Base-by-base conservation (phyloP, 2,888 invertebrate species). In the Morinoia aosen region DNA sequence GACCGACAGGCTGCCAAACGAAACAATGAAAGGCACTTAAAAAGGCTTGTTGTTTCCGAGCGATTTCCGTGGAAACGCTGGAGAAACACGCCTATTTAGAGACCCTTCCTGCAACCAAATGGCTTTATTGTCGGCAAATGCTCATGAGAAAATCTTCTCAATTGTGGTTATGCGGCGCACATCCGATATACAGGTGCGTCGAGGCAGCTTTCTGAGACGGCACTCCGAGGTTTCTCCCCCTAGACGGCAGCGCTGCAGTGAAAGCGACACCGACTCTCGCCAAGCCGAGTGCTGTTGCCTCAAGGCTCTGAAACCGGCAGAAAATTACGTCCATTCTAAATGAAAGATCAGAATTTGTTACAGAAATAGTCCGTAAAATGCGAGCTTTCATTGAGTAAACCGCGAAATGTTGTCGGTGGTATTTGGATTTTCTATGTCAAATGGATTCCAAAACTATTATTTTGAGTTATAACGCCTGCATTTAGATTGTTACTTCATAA, bases 11-110 rank as follows among this genome's bases (percentile, higher is more conserved):
- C 40, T 40, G 48, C 0, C 40, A 40, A 76, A 90, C 16, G 90
- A 90, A 48, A 48, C 90, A 90, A 90, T 90, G 90, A 90, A 90
- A 40, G 40, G 90, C 25, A 76, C 25, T 19, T 48, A 48, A 33
- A 19, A 19, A 61, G 61, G 12, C 61, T 61, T 19, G 19, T 19
- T 76, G 76, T 40, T 39, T 48, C 90, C 48, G 90, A 39, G 90
- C 19, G 40, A 90, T 90, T 90, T 48, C 40, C 40, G 10, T 90
- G 90, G 90, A 88, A 88, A 88, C n/a, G 33, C 39, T 0, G 11
- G 88, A 48, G 90, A 90, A 90, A 40, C 76, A 76, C 90, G 90
- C 76, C 33, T 76, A 76, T 76, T 76, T 76, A 48, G 48, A 90
- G 90, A 48, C 90, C 16, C 48, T 90, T 90, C 90, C 48, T 90